Conservation (phyloP, 2,113 vertebrate genomes). For the Jaculus jaculus region DNA sequence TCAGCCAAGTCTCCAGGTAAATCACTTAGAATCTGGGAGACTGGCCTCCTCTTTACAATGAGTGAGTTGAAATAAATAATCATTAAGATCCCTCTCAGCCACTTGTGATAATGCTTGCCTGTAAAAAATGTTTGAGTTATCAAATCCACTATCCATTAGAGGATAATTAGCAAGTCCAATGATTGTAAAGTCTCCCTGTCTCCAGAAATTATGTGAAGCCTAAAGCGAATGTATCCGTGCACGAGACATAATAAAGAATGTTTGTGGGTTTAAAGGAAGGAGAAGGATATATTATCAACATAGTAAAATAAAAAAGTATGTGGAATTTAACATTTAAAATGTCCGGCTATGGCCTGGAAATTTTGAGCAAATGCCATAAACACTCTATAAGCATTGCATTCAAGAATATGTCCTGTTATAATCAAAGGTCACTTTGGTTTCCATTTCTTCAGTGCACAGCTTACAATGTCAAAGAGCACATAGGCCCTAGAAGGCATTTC, state of each 20-base stretch:
- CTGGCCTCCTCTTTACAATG: background rate
- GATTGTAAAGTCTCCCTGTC: background rate
- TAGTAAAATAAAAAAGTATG: background rate
- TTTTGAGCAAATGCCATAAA: background rate
- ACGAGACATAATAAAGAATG: conserved; percentile 6
- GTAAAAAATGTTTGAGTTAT: background rate
- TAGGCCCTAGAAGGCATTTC: background rate
- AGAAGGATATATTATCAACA: background rate
- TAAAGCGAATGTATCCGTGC: background rate
- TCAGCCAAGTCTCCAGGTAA: background rate
- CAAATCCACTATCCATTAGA: background rate
- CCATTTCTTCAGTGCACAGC: background rate
- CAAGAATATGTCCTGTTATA: background rate
- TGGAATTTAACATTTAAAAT: background rate
- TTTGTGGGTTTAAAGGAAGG: background rate
- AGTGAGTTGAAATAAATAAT: background rate
- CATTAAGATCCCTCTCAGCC: background rate
- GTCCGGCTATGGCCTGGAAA: background rate
- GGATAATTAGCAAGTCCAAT: conserved; percentile 21
- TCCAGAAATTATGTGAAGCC: background rate
- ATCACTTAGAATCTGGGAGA: background rate
- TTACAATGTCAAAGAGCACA: background rate
- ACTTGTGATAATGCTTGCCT: background rate
- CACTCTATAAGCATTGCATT: background rate
- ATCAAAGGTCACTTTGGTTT: background rate